Percentiles rank a stretch among this genome's conserved stretches.
phyloP scores from a whole-genome alignment of 2,113 vertebrate species.

The Hemibagrus wyckioides region DNA sequence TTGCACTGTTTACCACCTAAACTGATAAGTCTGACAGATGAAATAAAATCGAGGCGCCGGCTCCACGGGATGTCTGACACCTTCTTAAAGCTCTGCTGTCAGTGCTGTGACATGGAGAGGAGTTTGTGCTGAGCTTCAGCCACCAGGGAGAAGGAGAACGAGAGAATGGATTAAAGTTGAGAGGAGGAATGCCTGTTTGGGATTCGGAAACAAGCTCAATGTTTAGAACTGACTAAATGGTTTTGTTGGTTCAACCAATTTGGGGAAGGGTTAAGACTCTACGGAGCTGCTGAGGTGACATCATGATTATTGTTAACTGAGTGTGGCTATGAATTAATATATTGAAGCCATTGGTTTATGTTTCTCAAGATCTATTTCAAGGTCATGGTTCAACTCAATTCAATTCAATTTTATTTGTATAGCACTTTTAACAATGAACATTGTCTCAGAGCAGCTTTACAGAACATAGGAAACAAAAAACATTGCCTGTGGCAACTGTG shows the following conservation, averaged over 20 bases:
- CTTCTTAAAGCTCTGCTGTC: neutral
- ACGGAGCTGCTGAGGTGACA: neutral
- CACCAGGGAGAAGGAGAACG: neutral
- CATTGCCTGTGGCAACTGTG: too few species aligned
- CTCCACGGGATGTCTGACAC: neutral
- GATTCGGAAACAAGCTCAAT: neutral
- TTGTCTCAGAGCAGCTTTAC: too few species aligned
- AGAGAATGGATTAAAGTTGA: neutral
- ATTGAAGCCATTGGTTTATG: neutral
- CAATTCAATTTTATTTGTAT: too few species aligned
- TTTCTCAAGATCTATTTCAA: neutral
- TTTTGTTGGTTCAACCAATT: neutral
- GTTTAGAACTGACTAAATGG: neutral
- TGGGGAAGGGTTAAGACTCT: neutral
- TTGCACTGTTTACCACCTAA: neutral
- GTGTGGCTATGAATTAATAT: neutral
- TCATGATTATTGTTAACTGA: neutral
- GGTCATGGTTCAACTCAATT: too few species aligned
- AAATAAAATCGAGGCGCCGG: neutral
- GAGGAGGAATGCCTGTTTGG: neutral
- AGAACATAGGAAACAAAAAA: too few species aligned
- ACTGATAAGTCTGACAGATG: conserved; percentile 9
- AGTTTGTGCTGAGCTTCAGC: neutral
- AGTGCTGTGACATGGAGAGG: neutral
- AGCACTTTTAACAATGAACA: too few species aligned